Base-by-base conservation (phyloP, 2,888 invertebrate genomes). In the Thyatira batis region DNA sequence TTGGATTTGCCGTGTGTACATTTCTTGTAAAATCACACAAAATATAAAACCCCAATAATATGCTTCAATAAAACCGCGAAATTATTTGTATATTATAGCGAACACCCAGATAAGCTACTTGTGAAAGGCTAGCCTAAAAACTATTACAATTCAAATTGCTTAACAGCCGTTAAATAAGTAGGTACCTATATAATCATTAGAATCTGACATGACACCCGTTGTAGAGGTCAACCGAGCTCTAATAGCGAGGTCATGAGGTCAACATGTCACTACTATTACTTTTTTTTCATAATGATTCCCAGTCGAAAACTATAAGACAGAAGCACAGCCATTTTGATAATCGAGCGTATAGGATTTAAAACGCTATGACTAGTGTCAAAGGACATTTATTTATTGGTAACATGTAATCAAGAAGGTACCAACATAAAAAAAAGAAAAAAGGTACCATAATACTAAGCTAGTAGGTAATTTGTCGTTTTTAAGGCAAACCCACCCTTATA, bases 61-160 rank as follows among this genome's bases (percentile, higher is more conserved):
- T n/a, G 30, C 11, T 11, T 30, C 23, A 49, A 49, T 50, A 21
- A 39, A 50, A 50, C 43, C 50, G 28, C 13, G 49, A 49, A 28
- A 28, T 30, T 28, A 11, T 28, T 28, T 27, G 45, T 30, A 39
- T 33, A 20, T 33, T 30, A 39, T 33, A 20, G 20, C 21, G 23
- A n/a, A n/a, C n/a, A n/a, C 9, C 20, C 21, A 33, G 30, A 21
- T n/a, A 30, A 8, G 39, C 39, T 33, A 33, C 33, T 63, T 60
- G 51, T 53, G 56, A 54, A 65, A 67, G 13, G 28, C 25, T 20
- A 50, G 17, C 39, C 46, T 50, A 52, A 52, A 28, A 28, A 28
- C 17, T 54, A 53, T 53, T 53, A 57, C 57, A 58, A 53, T 54
- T 55, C 55, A 46, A 55, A 50, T 67, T 63, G 53, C 59, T 46